Evolutionary conservation across 2,888 invertebrate species (phyloP).

Genomic region (Amblyjoppa fuscipennis): DNA sequence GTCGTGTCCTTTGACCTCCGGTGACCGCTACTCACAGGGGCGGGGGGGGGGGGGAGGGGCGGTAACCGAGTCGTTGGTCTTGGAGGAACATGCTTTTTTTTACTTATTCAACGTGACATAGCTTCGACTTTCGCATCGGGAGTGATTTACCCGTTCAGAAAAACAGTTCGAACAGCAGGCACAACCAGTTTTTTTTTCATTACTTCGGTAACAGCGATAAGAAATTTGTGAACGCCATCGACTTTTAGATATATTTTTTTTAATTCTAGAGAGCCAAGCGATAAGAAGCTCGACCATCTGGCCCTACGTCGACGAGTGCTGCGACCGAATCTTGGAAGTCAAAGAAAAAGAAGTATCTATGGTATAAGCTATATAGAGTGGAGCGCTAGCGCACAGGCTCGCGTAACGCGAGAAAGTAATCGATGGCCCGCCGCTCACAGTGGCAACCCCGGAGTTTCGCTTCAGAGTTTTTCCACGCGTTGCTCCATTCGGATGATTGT

Average conservation of each 20-base stretch:
- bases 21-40: background rate
- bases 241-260: no score
- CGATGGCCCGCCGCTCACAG: slow-evolving; percentile 40
- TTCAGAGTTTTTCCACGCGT: slow-evolving; percentile 34
- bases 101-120: background rate
- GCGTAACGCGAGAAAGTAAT: slow-evolving; percentile 66
- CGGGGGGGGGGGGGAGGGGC: slow-evolving; percentile 17
- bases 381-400: slow-evolving; percentile 6
- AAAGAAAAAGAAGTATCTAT: slow-evolving; percentile 18
- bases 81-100: background rate
- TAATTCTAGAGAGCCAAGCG: background rate
- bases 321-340: background rate
- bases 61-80: slow-evolving; percentile 18
- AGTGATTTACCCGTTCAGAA: background rate
- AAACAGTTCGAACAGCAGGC: background rate
- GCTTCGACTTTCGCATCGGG: background rate
- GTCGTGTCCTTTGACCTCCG: slow-evolving; percentile 18
- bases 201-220: background rate
- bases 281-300: slow-evolving; percentile 13
- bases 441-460: slow-evolving; percentile 24
- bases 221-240: no score
- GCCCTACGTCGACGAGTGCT: background rate
- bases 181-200: background rate
- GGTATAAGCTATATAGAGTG: background rate
- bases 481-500: slow-evolving; percentile 36